These are phyloP conservation scores for Anastrepha ludens DNA, from an alignment of 1,140 invertebrate species.

Conservation along the genomic window DNA sequence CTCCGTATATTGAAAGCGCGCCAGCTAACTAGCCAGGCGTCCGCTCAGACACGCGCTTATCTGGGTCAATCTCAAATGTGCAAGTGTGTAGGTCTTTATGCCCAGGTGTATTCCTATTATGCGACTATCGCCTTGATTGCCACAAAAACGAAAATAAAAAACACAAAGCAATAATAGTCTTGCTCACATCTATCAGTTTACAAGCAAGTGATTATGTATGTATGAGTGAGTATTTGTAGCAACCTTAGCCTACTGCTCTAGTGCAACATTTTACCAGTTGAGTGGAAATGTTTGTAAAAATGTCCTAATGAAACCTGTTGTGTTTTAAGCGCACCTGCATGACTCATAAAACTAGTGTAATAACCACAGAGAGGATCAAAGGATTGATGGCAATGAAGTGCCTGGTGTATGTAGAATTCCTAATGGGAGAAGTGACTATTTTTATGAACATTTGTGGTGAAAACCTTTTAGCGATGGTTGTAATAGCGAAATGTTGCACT, in stretches of 20 bases:
- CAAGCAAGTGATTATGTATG: background rate
- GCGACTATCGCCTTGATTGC: background rate
- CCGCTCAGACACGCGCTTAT: conserved; percentile 5
- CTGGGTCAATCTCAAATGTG: background rate
- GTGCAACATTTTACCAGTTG: background rate
- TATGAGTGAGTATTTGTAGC: background rate
- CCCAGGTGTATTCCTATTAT: background rate
- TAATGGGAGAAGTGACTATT: too few species aligned
- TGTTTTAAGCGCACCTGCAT: background rate
- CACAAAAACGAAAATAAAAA: background rate
- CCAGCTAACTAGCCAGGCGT: background rate
- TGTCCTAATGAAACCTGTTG: background rate
- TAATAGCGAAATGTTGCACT: too few species aligned
- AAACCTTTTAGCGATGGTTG: too few species aligned
- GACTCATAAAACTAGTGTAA: background rate
- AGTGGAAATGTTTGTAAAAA: background rate
- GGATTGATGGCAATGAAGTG: too few species aligned
- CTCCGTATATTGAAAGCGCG: too few species aligned
- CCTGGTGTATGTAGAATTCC: too few species aligned
- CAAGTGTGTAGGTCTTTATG: background rate
- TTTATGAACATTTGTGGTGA: too few species aligned
- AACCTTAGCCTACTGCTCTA: background rate
- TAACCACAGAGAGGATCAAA: background rate
- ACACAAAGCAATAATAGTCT: too few species aligned
- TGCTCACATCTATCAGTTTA: background rate